Evolutionary conservation across 2,113 vertebrate genomes (phyloP).

Genomic region (Neoarius graeffei): DNA sequence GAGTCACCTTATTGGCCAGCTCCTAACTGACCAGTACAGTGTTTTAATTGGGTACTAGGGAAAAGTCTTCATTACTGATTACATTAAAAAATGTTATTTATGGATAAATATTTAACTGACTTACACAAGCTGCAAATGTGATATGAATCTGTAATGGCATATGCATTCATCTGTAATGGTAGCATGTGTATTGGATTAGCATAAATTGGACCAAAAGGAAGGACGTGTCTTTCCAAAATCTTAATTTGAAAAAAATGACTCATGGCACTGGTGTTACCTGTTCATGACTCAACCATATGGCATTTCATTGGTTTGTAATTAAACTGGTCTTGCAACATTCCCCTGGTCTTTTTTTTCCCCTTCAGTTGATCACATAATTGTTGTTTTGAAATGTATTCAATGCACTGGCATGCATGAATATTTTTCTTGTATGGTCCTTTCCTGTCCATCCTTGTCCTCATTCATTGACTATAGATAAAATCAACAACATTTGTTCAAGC

Average conservation of each 20-base stretch:
- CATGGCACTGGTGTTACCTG: background rate
- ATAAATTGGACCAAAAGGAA: background rate
- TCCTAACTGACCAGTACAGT: background rate
- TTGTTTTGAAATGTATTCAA: constrained; percentile 16
- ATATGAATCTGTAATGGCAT: background rate
- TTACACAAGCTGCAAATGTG: background rate
- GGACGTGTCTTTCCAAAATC: background rate
- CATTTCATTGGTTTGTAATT: background rate
- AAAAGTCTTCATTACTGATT: background rate
- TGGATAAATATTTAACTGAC: background rate
- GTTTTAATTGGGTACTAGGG: background rate
- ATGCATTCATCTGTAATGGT: background rate
- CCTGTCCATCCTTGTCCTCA: background rate
- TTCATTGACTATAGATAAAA: background rate
- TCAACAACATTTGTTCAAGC: constrained; percentile 5
- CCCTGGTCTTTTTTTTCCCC: background rate
- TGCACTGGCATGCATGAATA: constrained; percentile 27
- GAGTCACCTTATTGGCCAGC: background rate
- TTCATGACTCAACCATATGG: background rate
- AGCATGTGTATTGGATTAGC: background rate
- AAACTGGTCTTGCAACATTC: background rate
- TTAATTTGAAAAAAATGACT: background rate
- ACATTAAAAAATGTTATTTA: background rate
- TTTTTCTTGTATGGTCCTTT: constrained; percentile 9
- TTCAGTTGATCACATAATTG: constrained; percentile 8